Conservation (phyloP, 2,113 vertebrate genomes). For the Oxygymnocypris stewartii region DNA sequence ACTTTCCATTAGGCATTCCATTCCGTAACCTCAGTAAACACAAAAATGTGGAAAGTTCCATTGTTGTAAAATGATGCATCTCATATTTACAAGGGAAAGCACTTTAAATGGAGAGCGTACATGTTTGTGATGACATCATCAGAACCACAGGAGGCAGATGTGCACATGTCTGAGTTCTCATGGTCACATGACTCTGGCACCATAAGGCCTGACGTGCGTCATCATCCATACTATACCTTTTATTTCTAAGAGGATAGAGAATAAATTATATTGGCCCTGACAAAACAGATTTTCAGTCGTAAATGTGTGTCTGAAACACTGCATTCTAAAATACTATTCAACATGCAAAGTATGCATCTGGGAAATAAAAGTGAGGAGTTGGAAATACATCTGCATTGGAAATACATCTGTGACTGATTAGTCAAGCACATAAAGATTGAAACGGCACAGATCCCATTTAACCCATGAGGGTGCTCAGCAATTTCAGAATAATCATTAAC, state of each 20-base stretch:
- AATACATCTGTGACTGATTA: neutral
- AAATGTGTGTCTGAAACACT: neutral
- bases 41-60: slow-evolving; percentile 16
- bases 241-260: neutral
- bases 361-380: neutral
- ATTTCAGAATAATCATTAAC: neutral
- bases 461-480: neutral
- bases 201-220: neutral
- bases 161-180: neutral
- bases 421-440: neutral
- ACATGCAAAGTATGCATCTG: neutral
- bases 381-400: neutral
- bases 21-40: slow-evolving; percentile 25
- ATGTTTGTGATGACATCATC: slow-evolving; percentile 31
- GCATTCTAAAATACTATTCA: neutral
- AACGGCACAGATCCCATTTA: neutral
- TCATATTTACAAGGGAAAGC: neutral
- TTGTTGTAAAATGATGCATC: neutral
- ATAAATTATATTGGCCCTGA: neutral
- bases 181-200: slow-evolving; percentile 4
- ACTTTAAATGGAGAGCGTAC: slow-evolving; percentile 5
- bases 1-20: slow-evolving; percentile 9
- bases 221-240: too few species aligned
- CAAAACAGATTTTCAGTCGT: neutral
- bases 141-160: slow-evolving; percentile 12